A percentile compares a stretch with the other conserved stretches of the same genome.
Evolutionary conservation across 2,797 vertebrate species (phyloP).

Genomic region (Coluber constrictor): DNA sequence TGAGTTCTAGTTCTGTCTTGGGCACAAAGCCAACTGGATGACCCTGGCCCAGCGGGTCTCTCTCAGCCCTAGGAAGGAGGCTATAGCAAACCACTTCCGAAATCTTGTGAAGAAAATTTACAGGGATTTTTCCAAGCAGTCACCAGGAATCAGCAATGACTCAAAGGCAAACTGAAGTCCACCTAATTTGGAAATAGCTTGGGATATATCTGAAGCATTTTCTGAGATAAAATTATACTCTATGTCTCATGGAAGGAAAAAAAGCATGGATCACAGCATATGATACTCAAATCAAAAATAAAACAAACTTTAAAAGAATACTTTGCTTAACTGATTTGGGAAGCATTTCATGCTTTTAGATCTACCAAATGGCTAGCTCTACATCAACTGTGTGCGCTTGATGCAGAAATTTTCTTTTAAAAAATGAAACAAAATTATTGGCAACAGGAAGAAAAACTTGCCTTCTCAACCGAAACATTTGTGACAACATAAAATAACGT

Average conservation of each 20-base stretch:
- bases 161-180: no score
- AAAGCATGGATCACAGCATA: background rate
- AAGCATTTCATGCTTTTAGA: background rate
- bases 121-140: no score
- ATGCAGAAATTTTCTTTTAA: background rate
- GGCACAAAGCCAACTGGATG: no score
- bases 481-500: background rate
- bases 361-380: background rate
- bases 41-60: no score
- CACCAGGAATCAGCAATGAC: no score
- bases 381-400: background rate
- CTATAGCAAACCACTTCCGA: no score
- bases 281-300: background rate
- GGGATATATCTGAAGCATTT: background rate
- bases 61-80: no score
- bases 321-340: background rate
- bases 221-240: background rate
- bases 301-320: background rate
- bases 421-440: background rate
- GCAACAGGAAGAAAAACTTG: background rate
- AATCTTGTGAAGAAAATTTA: no score
- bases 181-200: no score
- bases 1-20: no score
- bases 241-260: background rate
- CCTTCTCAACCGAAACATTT: background rate